Evolutionary conservation across 1,140 invertebrate genomes (phyloP).

Genomic region (Sipha flava): DNA sequence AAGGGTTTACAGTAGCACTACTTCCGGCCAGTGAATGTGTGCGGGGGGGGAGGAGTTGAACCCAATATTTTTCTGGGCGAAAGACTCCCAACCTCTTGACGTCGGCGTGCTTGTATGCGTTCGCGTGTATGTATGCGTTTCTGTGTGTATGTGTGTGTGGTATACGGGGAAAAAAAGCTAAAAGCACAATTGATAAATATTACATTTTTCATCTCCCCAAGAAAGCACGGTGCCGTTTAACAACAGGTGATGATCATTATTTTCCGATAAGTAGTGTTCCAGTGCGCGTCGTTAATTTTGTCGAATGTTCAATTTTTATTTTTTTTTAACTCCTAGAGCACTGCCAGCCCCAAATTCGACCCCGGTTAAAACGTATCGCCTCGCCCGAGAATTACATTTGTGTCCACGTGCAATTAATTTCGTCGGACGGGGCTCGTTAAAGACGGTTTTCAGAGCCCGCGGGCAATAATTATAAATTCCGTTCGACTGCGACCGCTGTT

Average conservation of each 20-base stretch:
- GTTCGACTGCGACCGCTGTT: constrained; percentile 10
- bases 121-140: no score
- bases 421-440: background rate
- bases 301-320: no score
- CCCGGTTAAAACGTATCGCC: background rate
- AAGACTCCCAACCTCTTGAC: no score
- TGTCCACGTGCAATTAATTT: background rate
- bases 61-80: background rate
- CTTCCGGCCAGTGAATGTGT: background rate
- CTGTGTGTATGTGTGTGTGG: no score
- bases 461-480: constrained; percentile 17
- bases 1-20: background rate
- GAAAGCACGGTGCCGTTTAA: background rate
- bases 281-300: no score
- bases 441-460: background rate
- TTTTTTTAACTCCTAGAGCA: no score
- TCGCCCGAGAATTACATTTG: background rate
- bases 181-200: no score
- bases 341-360: background rate
- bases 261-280: background rate
- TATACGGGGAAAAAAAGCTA: no score
- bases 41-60: no score
- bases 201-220: background rate
- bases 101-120: no score
- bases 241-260: background rate